Evolutionary conservation across 2,113 vertebrate species (phyloP), one percentile per base, ranked within the genome.

Genomic region (Benitochromis conjunctus): DNA sequence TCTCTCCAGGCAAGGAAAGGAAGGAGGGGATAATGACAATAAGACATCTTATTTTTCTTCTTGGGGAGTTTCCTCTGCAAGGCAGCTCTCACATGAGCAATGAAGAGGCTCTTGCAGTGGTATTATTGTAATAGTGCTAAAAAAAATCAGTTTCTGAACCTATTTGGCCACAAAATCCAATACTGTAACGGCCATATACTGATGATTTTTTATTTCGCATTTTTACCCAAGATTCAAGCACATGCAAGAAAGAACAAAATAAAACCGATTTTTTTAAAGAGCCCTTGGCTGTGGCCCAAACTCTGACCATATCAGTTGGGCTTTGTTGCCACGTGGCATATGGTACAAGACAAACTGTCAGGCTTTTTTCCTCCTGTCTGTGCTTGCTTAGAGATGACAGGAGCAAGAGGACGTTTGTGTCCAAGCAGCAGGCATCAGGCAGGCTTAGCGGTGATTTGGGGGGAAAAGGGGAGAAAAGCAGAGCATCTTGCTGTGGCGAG

Each of bases 331-430:
- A 96, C 85, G 91, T 93, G 94, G 95, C 96, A 96, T 96, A 97
- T 96, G 96, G 94, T 94, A 88, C 93, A 93, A 96, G 96, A 97
- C 96, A 97, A 96, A 96, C 95, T 96, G 96, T 96, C 96, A 96
- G 93, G 88, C 91, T 92, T 94, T 94, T 90, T 84, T 80, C 82
- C 91, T 87, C 91, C 77, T 94, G 87, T 86, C 91, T 90, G 86
- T 85, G 88, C 82, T 84, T 92, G 91, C 89, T 90, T 74, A 84
- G 94, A 92, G 91, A 92, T 94, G 95, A 96, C 94, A 94, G 93
- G 86, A 93, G 93, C 91, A 95, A 77, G 94, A 94, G 91, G 88
- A 88, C 34, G 89, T 94, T 94, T 91, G 91, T 89, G 91, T 95
- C 94, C 91, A 87, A 29, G 94, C 94, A 96, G 91, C 94, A 94